Percentiles rank a stretch among this genome's conserved stretches.
Conservation (phyloP, 2,113 vertebrate genomes). For the Paramisgurnus dabryanus region DNA sequence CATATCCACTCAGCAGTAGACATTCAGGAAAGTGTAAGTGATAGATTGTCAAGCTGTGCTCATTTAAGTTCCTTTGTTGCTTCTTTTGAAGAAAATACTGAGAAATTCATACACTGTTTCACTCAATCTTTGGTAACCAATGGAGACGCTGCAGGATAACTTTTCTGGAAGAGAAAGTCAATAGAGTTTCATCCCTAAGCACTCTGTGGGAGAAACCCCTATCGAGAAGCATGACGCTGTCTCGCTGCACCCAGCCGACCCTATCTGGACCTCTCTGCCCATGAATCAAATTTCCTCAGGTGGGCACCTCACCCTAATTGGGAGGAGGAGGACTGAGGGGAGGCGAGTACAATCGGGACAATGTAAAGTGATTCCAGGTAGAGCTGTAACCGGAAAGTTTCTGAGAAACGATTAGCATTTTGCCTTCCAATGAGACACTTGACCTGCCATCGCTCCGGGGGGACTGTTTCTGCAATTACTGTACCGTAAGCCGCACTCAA, state of each 20-base stretch:
- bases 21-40: not conserved
- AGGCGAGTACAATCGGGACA: conserved; percentile 43
- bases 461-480: conserved; percentile 17
- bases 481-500: not conserved
- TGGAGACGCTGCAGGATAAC: not conserved
- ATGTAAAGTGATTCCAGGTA: not conserved
- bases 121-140: conserved; percentile 4
- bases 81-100: not conserved
- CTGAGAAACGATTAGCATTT: conserved; percentile 27
- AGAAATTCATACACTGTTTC: not conserved
- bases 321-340: not conserved
- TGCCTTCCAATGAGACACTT: conserved; percentile 6
- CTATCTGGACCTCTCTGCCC: conserved; percentile 53
- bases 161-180: conserved; percentile 60
- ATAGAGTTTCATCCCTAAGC: conserved; percentile 61
- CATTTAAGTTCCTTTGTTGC: not conserved
- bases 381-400: not conserved
- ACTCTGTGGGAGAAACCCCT: conserved; percentile 34
- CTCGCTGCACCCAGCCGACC: conserved; percentile 57
- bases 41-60: not conserved
- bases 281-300: conserved; percentile 61
- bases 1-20: not conserved
- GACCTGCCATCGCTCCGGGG: not conserved
- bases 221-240: conserved; percentile 65
- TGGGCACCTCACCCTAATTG: conserved; percentile 33